Percentiles rank a stretch among this genome's conserved stretches.
Conservation (phyloP, 92 coral and sea anemone genomes). For the Epizoanthus illoricatus region DNA sequence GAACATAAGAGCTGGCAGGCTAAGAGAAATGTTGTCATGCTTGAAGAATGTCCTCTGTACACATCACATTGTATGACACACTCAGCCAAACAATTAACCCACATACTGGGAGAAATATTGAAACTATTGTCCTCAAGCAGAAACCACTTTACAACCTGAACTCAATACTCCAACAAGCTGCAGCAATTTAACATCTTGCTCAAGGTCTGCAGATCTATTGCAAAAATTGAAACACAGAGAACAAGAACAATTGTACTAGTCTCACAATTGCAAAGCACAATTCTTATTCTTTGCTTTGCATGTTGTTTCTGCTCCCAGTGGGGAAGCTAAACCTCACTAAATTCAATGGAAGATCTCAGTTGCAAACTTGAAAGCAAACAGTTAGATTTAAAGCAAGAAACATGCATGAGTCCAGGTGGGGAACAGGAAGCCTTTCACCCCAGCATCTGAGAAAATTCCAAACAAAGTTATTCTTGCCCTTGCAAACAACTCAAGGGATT, state of each 20-base stretch:
- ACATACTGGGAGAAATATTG: slow-evolving; percentile 40
- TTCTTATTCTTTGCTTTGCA: neutral
- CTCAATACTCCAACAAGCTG: neutral
- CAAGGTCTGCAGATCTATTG: neutral
- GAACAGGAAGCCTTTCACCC: neutral
- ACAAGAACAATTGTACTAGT: neutral
- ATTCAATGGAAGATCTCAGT: slow-evolving; percentile 30
- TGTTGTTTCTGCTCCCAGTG: slow-evolving; percentile 21
- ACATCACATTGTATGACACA: slow-evolving; percentile 30
- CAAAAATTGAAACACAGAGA: slow-evolving; percentile 1
- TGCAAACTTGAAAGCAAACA: slow-evolving; percentile 25
- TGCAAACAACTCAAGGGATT: neutral
- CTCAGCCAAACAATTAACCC: slow-evolving; percentile 29
- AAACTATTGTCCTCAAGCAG: slow-evolving; percentile 45
- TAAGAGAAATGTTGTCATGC: slow-evolving; percentile 16
- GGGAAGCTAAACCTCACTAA: slow-evolving; percentile 16
- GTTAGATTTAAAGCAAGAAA: slow-evolving; percentile 1
- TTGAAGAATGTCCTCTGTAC: slow-evolving; percentile 29
- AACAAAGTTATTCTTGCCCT: slow-evolving; percentile 17
- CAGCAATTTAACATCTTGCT: neutral
- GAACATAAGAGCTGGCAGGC: neutral
- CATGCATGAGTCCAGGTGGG: slow-evolving; percentile 26
- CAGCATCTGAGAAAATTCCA: slow-evolving; percentile 12
- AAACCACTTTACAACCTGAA: slow-evolving; percentile 27
- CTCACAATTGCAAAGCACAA: neutral